Percentiles rank a stretch among this genome's conserved stretches.
Conservation (phyloP, 2,113 vertebrate species). For the Ondatra zibethicus region DNA sequence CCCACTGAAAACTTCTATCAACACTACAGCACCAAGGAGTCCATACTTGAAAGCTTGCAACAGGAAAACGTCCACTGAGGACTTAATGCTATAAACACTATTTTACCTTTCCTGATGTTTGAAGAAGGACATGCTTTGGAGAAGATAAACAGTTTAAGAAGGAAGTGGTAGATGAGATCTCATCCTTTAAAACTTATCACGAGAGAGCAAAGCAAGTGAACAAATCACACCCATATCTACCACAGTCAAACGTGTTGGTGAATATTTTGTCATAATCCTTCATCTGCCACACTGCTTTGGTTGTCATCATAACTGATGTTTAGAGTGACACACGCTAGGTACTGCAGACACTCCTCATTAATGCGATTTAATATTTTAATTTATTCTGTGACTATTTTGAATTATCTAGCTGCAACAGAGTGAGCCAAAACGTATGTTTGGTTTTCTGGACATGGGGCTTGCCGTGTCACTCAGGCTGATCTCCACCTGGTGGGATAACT, state of each 20-base stretch:
- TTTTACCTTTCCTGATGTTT: constrained; percentile 33
- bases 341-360: not conserved
- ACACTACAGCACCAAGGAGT: not conserved
- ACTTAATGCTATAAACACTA: constrained; percentile 7
- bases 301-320: not conserved
- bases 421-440: not conserved
- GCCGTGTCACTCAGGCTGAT: not conserved
- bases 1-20: constrained; percentile 54
- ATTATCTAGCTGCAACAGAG: not conserved
- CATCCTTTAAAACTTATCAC: not conserved
- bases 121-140: not conserved
- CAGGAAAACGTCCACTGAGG: not conserved
- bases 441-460: too few relatives aligned
- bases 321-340: not conserved
- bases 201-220: not conserved
- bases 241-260: not conserved
- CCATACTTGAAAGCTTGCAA: not conserved
- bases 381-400: not conserved
- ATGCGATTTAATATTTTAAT: not conserved
- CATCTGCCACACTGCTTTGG: not conserved
- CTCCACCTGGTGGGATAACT: not conserved
- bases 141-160: not conserved
- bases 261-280: not conserved
- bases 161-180: constrained; percentile 16
- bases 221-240: not conserved